Evolutionary conservation across 2,797 vertebrate species (phyloP).

Genomic region (Rhinophrynus dorsalis): DNA sequence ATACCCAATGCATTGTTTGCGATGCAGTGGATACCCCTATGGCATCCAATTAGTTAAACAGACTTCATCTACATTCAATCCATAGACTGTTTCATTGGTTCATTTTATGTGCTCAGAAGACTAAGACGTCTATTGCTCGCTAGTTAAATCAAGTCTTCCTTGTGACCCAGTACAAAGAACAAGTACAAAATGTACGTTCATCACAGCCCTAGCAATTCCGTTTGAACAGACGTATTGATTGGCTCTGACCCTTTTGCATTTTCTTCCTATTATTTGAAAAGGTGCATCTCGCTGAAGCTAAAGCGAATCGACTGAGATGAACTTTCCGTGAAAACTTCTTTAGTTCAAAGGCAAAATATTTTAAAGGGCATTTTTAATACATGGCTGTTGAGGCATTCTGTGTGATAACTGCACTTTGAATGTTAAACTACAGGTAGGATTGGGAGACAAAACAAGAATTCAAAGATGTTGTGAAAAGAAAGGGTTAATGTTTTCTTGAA

Average conservation of each 20-base stretch:
- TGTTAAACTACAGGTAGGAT: slow-evolving; percentile 67
- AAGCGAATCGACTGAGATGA: slow-evolving; percentile 82
- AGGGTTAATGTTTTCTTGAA: too few relatives aligned
- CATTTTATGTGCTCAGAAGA: slow-evolving; percentile 65
- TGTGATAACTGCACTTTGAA: slow-evolving; percentile 62
- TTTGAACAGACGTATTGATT: slow-evolving; percentile 95
- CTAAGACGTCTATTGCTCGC: slow-evolving; percentile 66
- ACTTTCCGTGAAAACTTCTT: slow-evolving; percentile 85
- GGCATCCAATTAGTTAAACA: too few relatives aligned
- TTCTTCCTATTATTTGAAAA: slow-evolving; percentile 88
- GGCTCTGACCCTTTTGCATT: slow-evolving; percentile 83
- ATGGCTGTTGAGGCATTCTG: slow-evolving; percentile 74
- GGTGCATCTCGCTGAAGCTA: slow-evolving; percentile 80
- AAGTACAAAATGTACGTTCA: slow-evolving; percentile 82
- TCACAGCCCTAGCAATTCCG: slow-evolving; percentile 86
- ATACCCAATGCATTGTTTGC: too few relatives aligned
- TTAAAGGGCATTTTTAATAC: slow-evolving; percentile 97
- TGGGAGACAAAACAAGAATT: slow-evolving; percentile 12
- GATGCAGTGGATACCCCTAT: too few relatives aligned
- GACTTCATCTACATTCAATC: not conserved
- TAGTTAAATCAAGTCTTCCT: slow-evolving; percentile 73
- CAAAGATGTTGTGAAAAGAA: not conserved
- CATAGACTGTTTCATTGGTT: slow-evolving; percentile 51
- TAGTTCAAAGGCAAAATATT: slow-evolving; percentile 90
- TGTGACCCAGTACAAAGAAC: slow-evolving; percentile 83